Conservation (phyloP, 2,888 invertebrate genomes). For the Lamellibrachia satsuma region DNA sequence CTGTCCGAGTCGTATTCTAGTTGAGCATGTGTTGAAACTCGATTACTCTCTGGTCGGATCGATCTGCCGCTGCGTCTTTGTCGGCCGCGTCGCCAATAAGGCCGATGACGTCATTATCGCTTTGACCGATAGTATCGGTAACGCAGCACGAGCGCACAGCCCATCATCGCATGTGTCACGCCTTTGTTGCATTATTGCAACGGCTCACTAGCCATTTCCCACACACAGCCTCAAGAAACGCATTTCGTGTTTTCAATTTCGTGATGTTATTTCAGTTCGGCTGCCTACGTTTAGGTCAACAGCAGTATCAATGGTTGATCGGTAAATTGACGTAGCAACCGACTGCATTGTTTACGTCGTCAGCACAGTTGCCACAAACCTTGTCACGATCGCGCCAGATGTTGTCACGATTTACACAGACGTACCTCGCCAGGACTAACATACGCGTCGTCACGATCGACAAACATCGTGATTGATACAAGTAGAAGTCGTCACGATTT, state of each 20-base stretch:
- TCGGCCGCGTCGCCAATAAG: neutral
- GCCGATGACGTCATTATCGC: neutral
- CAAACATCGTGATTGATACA: neutral
- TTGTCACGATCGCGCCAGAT: neutral
- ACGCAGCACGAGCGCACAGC: neutral
- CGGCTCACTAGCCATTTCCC: neutral
- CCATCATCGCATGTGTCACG: neutral
- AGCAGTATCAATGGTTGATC: neutral
- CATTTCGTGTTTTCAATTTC: neutral
- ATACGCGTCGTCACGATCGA: neutral
- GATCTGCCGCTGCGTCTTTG: neutral
- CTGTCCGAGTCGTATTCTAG: neutral
- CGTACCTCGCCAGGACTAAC: too few relatives aligned
- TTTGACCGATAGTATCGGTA: neutral
- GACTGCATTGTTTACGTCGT: neutral
- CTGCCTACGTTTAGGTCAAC: neutral
- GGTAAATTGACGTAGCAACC: neutral
- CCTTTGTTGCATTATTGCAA: neutral
- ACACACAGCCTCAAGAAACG: neutral
- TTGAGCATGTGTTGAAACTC: neutral
- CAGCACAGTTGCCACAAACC: neutral
- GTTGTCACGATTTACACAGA: too few relatives aligned
- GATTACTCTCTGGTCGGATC: neutral
- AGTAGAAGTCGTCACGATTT: neutral
- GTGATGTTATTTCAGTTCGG: neutral